Conservation (phyloP, 2,888 invertebrate genomes). For the Drosophila mettleri region DNA sequence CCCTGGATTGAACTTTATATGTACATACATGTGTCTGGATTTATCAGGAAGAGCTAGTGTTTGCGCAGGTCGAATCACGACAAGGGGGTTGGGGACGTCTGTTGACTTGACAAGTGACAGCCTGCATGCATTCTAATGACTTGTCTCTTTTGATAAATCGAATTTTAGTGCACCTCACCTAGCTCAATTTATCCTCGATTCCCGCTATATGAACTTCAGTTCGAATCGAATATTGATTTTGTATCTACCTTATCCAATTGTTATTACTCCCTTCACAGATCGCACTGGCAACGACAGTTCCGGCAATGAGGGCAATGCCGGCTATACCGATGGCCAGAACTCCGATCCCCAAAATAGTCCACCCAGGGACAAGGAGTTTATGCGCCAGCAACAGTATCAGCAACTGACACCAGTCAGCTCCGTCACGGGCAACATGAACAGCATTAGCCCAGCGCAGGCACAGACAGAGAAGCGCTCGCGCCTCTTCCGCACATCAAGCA, state of each 20-base stretch:
- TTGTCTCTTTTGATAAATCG: conserved; percentile 9
- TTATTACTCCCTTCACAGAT: conserved; percentile 65
- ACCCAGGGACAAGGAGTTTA: conserved; percentile 86
- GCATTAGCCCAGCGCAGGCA: conserved; percentile 62
- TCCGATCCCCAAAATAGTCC: conserved; percentile 88
- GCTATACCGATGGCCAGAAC: conserved; percentile 88
- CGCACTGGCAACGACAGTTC: conserved; percentile 85
- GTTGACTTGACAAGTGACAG: neutral
- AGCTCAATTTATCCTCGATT: conserved; percentile 6
- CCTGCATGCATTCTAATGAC: conserved; percentile 34
- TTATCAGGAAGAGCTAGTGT: neutral
- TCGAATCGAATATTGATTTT: neutral
- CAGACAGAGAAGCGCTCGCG: conserved; percentile 85
- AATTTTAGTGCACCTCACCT: conserved; percentile 27
- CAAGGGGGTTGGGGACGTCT: neutral
- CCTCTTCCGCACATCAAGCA: conserved; percentile 86
- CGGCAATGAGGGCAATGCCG: conserved; percentile 88
- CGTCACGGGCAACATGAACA: conserved; percentile 57
- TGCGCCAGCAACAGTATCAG: conserved; percentile 72
- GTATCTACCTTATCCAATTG: neutral
- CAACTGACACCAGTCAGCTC: conserved; percentile 81
- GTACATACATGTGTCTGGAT: neutral
- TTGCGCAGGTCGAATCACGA: neutral
- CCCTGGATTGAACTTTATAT: conserved; percentile 15
- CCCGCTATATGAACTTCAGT: neutral